Evolutionary conservation across 2,888 invertebrate species (phyloP).

Genomic region (Phalera bucephala): DNA sequence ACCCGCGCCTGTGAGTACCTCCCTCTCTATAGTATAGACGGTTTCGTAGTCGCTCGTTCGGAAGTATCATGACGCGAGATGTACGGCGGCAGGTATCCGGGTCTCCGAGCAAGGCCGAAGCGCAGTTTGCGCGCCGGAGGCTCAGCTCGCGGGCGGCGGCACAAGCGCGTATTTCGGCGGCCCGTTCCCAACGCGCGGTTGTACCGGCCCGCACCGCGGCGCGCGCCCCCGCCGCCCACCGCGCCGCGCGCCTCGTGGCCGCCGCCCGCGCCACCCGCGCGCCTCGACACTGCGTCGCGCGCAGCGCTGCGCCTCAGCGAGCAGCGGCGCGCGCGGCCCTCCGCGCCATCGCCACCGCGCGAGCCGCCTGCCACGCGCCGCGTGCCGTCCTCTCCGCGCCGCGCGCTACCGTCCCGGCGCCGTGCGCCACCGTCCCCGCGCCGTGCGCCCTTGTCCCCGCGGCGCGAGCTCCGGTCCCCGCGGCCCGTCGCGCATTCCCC

Average conservation of each 20-base stretch:
- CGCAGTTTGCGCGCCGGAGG: constrained; percentile 13
- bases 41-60: background rate
- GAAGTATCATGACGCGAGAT: background rate
- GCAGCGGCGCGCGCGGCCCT: constrained; percentile 19
- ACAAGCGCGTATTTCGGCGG: constrained; percentile 39
- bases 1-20: constrained; percentile 56
- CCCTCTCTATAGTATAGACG: background rate
- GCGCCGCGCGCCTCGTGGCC: constrained; percentile 38
- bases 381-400: constrained; percentile 11
- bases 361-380: constrained; percentile 33
- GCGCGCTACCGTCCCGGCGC: constrained; percentile 22
- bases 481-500: constrained; percentile 12
- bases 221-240: constrained; percentile 33
- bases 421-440: constrained; percentile 23
- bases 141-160: constrained; percentile 27
- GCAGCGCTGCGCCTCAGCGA: constrained; percentile 36
- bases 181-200: constrained; percentile 61
- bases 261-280: constrained; percentile 35
- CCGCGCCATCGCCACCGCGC: constrained; percentile 23
- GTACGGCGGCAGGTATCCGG: constrained; percentile 45
- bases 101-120: constrained; percentile 16
- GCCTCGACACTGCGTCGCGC: constrained; percentile 38
- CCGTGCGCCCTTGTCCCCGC: constrained; percentile 23
- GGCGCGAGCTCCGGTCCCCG: constrained; percentile 13
- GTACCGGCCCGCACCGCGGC: constrained; percentile 55